phyloP scores from a whole-genome alignment of 2,797 vertebrate genomes.

The Clarias pachynema region DNA sequence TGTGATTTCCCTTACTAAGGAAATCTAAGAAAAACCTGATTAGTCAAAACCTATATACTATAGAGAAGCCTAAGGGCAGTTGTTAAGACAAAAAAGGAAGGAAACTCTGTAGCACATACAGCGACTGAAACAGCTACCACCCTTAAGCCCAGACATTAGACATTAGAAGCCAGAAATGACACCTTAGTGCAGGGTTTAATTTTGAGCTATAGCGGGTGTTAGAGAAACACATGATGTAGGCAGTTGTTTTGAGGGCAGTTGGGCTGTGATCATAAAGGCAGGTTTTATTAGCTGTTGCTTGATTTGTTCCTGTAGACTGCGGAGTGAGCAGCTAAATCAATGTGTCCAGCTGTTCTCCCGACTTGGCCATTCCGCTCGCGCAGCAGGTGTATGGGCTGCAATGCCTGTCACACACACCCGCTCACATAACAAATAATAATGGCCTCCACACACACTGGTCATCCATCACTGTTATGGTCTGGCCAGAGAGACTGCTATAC shows the following conservation, averaged over 20 bases:
- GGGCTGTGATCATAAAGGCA: conserved; percentile 83
- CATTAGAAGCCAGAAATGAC: conserved; percentile 84
- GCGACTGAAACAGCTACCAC: conserved; percentile 31
- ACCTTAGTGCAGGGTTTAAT: conserved; percentile 89
- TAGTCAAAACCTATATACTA: background rate
- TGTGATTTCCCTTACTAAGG: background rate
- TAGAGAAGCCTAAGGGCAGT: background rate
- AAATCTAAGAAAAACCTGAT: background rate
- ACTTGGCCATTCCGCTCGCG: conserved; percentile 76
- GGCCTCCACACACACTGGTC: conserved; percentile 87
- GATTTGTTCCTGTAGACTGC: conserved; percentile 95
- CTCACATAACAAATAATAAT: conserved; percentile 84
- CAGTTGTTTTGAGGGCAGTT: conserved; percentile 87
- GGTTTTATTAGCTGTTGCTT: conserved; percentile 97
- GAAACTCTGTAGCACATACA: conserved; percentile 20
- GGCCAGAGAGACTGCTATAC: conserved; percentile 77
- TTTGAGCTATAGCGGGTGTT: conserved; percentile 86
- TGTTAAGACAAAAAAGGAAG: background rate
- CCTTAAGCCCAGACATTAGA: conserved; percentile 80
- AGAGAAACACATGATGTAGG: conserved; percentile 96
- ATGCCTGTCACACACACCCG: conserved; percentile 80
- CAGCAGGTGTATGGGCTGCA: conserved; percentile 94
- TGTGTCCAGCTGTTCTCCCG: conserved; percentile 90
- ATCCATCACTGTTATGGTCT: conserved; percentile 93
- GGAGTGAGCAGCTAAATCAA: conserved; percentile 93